These are phyloP conservation scores for Salmo trutta DNA, from an alignment of 2,797 vertebrate species.

Conservation along the genomic window DNA sequence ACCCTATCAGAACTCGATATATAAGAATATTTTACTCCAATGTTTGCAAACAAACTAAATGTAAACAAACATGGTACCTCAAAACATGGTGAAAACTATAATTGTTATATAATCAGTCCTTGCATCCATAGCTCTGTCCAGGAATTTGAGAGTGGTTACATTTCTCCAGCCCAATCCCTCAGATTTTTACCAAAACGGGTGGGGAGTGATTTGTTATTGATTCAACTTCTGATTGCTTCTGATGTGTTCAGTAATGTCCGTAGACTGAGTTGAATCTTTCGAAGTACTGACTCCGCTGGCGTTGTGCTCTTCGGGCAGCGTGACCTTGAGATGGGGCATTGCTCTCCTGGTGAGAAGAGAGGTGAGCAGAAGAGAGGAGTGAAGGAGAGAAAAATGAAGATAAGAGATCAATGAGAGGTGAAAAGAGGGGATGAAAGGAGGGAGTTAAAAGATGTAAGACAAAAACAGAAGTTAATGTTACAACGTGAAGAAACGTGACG, in stretches of 20 bases:
- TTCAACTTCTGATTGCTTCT: too few species aligned
- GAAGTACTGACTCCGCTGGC: constrained; percentile 26
- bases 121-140: too few species aligned
- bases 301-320: not conserved
- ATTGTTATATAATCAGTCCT: too few species aligned
- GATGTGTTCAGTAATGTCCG: constrained; percentile 2
- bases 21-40: too few species aligned
- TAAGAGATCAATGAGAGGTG: not conserved
- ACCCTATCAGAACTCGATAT: too few species aligned
- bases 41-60: too few species aligned
- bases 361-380: not conserved
- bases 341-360: not conserved
- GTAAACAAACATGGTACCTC: too few species aligned
- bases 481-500: too few species aligned
- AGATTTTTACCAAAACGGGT: too few species aligned
- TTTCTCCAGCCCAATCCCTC: not conserved
- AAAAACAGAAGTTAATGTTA: not conserved
- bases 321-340: not conserved
- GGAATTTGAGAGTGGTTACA: not conserved
- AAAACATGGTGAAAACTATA: too few species aligned
- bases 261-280: constrained; percentile 49
- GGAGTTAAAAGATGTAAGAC: too few species aligned
- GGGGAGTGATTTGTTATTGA: too few species aligned
- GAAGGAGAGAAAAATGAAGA: not conserved
- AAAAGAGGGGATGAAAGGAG: not conserved